A percentile compares a stretch with the other conserved stretches of the same genome.
These are phyloP conservation scores for Staurois parvus DNA, from an alignment of 2,797 vertebrate species.

Conservation along the genomic window DNA sequence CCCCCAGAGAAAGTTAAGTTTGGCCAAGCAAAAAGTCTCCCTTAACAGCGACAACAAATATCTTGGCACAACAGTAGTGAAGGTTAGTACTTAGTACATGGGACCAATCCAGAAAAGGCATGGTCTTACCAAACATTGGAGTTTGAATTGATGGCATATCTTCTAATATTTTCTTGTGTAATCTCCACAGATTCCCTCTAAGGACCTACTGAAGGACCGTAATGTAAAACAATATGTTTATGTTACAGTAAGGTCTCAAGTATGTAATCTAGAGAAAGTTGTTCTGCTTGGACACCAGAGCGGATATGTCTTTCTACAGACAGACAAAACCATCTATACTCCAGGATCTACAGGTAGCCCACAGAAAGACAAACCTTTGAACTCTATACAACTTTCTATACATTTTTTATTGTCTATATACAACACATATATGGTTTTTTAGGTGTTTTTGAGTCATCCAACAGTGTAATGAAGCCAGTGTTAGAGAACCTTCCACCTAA, in stretches of 20 bases:
- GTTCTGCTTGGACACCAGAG: constrained; percentile 51
- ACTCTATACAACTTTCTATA: neutral
- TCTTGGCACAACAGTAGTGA: constrained; percentile 7
- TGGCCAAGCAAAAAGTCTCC: neutral
- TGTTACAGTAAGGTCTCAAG: constrained; percentile 71
- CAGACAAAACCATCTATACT: constrained; percentile 88
- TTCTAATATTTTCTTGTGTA: neutral
- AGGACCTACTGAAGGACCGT: constrained; percentile 54
- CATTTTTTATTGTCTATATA: neutral
- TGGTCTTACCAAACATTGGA: neutral
- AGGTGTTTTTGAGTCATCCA: neutral
- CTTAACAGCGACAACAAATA: neutral
- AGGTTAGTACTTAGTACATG: neutral
- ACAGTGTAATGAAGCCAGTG: neutral
- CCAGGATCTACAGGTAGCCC: constrained; percentile 66
- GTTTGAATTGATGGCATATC: neutral
- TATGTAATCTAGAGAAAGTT: constrained; percentile 66
- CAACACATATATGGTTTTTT: neutral
- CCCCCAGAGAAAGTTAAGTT: constrained; percentile 61
- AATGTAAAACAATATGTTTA: constrained; percentile 74
- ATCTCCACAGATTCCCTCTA: constrained; percentile 64
- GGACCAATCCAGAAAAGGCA: neutral
- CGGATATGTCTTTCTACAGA: constrained; percentile 67
- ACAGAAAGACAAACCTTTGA: neutral
- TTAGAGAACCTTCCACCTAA: too few relatives aligned